These are phyloP conservation scores for Upupa epops DNA, from an alignment of 2,113 vertebrate genomes.

Conservation along the genomic window DNA sequence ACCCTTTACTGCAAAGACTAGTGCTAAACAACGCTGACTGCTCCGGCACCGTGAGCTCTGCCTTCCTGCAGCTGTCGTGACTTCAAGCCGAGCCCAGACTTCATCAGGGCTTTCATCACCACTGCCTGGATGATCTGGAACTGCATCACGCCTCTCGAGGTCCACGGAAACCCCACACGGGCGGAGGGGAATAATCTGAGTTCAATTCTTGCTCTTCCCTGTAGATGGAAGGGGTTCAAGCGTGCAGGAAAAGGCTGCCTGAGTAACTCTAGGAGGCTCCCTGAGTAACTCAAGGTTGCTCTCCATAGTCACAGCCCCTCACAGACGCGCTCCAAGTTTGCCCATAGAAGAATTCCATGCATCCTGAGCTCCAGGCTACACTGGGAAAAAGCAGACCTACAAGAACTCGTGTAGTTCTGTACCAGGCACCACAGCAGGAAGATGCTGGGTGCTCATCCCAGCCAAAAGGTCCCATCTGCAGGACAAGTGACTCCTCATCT, in stretches of 20 bases:
- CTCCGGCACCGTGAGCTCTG: neutral
- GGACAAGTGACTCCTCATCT: neutral
- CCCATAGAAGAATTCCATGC: neutral
- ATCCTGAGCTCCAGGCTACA: neutral
- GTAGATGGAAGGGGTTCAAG: neutral
- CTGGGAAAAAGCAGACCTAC: neutral
- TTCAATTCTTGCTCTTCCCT: neutral
- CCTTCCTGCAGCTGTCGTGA: rapidly evolving
- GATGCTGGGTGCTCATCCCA: neutral
- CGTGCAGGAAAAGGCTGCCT: neutral
- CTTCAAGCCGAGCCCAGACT: neutral
- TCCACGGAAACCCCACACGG: neutral
- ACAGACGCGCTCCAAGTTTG: rapidly evolving
- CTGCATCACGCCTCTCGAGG: rapidly evolving
- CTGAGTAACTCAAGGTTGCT: neutral
- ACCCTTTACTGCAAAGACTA: neutral
- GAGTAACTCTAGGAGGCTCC: neutral
- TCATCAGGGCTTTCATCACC: neutral
- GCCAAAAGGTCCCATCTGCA: neutral
- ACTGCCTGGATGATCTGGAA: rapidly evolving
- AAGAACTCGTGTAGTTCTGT: neutral
- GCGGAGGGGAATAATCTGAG: neutral
- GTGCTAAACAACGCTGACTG: neutral
- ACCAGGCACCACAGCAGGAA: neutral
- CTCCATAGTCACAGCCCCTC: neutral